These are phyloP conservation scores for Seira musarum DNA, from an alignment of 2,888 invertebrate genomes.

Conservation along the genomic window DNA sequence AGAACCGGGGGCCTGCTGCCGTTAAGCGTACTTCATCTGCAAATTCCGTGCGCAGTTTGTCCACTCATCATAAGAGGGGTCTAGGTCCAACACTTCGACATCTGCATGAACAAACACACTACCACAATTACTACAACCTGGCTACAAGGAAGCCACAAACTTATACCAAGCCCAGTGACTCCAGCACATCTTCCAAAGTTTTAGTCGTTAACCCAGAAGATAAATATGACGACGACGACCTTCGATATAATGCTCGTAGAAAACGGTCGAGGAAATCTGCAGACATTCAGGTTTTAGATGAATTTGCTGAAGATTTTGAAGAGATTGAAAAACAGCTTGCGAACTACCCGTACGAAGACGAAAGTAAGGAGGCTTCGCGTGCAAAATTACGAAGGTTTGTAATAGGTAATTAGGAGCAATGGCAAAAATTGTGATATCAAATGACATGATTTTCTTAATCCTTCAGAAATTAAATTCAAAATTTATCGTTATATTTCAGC, in stretches of 20 bases:
- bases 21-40: background rate
- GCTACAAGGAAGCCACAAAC: background rate
- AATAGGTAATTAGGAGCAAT: conserved; percentile 3
- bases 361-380: background rate
- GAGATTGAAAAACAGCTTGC: background rate
- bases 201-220: background rate
- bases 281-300: background rate
- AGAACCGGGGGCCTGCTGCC: background rate
- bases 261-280: background rate
- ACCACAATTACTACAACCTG: background rate
- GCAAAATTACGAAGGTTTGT: conserved; percentile 15
- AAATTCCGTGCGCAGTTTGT: background rate
- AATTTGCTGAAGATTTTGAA: background rate
- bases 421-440: background rate
- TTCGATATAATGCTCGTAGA: background rate
- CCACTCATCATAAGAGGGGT: background rate
- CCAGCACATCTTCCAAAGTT: background rate
- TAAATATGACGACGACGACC: background rate
- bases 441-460: too few species aligned
- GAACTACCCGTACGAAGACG: background rate
- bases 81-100: background rate
- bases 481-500: conserved; percentile 16
- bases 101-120: background rate
- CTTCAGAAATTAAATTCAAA: too few species aligned
- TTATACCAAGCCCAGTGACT: background rate